phyloP scores from a whole-genome alignment of 2,113 vertebrate species.

The Gymnocephalus cernua region DNA sequence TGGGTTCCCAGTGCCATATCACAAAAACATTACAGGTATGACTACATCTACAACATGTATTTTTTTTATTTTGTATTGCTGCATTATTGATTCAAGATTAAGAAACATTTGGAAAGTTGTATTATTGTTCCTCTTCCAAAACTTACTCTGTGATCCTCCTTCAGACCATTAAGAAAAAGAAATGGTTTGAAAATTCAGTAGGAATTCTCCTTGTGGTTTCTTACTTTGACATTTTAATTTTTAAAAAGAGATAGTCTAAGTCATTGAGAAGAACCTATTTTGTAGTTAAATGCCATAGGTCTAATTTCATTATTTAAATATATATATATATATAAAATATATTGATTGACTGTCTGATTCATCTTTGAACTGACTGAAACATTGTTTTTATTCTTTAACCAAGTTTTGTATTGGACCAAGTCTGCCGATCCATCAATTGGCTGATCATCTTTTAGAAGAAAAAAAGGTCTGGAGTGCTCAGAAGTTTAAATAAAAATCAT shows the following conservation, averaged over 20 bases:
- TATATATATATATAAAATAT: too few relatives aligned
- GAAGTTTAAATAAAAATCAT: too few relatives aligned
- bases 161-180: not conserved
- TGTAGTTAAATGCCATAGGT: too few relatives aligned
- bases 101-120: not conserved
- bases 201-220: too few relatives aligned
- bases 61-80: not conserved
- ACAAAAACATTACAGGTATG: constrained; percentile 95
- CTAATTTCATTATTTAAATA: too few relatives aligned
- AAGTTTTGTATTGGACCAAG: not conserved
- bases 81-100: not conserved
- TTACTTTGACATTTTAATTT: too few relatives aligned
- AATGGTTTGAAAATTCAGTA: too few relatives aligned
- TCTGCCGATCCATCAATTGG: too few relatives aligned
- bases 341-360: not conserved
- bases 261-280: too few relatives aligned
- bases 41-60: fast-evolving
- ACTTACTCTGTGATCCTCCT: not conserved
- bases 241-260: too few relatives aligned
- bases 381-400: not conserved
- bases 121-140: not conserved
- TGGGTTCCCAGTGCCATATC: constrained; percentile 99
- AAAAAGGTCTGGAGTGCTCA: too few relatives aligned
- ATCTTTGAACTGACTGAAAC: not conserved
- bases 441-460: too few relatives aligned